These are phyloP conservation scores for Quadroppia sp. DNA, from an alignment of 2,888 invertebrate species.

Conservation along the genomic window DNA sequence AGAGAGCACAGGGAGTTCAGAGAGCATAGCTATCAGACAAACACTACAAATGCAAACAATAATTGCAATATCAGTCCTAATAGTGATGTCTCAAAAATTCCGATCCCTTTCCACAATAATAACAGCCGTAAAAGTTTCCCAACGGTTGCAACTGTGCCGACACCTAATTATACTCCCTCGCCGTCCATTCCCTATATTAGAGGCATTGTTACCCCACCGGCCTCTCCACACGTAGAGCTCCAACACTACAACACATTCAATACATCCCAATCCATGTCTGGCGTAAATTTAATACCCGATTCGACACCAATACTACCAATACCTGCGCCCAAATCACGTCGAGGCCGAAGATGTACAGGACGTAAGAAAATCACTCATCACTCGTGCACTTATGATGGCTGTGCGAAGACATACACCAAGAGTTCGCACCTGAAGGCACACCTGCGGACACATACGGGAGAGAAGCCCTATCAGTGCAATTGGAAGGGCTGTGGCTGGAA, in stretches of 20 bases:
- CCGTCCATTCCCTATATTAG: not conserved
- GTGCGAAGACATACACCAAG: constrained; percentile 95
- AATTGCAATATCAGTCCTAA: constrained; percentile 11
- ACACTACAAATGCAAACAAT: constrained; percentile 13
- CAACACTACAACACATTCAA: too few relatives aligned
- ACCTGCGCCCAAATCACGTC: too few relatives aligned
- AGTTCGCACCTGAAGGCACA: constrained; percentile 97
- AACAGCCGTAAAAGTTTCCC: constrained; percentile 3
- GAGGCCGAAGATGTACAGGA: too few relatives aligned
- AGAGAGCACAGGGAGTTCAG: not conserved
- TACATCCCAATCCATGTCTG: too few relatives aligned
- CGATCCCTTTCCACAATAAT: too few relatives aligned
- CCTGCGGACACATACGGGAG: constrained; percentile 87
- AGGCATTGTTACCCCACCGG: constrained; percentile 10
- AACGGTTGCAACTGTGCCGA: not conserved
- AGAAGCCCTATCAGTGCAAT: constrained; percentile 61
- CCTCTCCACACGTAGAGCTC: constrained; percentile 15
- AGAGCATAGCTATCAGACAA: not conserved
- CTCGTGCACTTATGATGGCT: too few relatives aligned
- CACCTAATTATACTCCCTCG: not conserved
- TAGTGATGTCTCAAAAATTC: not conserved
- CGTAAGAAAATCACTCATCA: too few relatives aligned
- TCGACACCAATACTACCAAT: too few relatives aligned
- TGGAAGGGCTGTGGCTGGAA: constrained; percentile 60
- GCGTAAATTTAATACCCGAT: too few relatives aligned